Evolutionary conservation across 2,888 invertebrate genomes (phyloP).

Genomic region (Troglohyphantes excavatus): DNA sequence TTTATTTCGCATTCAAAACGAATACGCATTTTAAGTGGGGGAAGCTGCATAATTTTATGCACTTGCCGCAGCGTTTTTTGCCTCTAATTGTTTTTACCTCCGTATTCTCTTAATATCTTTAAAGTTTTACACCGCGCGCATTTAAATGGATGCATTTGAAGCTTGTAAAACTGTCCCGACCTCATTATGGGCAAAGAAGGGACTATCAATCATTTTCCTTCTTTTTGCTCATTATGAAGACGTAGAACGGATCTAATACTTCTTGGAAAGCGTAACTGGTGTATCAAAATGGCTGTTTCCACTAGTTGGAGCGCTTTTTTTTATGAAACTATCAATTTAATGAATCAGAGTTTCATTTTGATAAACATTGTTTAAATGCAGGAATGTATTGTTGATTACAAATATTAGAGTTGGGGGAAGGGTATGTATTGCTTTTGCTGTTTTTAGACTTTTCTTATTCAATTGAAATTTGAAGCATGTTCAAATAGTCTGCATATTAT

Average conservation of each 20-base stretch:
- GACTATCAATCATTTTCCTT: conserved; percentile 48
- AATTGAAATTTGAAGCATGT: too few relatives aligned
- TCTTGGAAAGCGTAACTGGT: background rate
- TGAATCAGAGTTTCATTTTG: background rate
- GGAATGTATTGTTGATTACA: background rate
- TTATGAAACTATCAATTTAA: background rate
- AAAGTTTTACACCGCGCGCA: conserved; percentile 15
- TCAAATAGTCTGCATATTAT: too few relatives aligned
- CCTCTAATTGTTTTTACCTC: conserved; percentile 54
- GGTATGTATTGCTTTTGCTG: too few relatives aligned
- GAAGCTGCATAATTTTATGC: conserved; percentile 37
- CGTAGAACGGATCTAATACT: conserved; percentile 22
- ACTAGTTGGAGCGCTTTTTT: background rate
- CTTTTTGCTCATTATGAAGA: conserved; percentile 19
- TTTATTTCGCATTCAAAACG: conserved; percentile 55
- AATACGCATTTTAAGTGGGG: conserved; percentile 45
- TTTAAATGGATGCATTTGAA: conserved; percentile 51
- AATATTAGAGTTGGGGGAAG: too few relatives aligned
- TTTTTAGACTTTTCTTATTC: too few relatives aligned
- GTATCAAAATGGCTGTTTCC: background rate
- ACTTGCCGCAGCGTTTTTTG: conserved; percentile 42
- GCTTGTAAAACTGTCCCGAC: conserved; percentile 55
- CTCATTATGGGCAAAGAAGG: conserved; percentile 29
- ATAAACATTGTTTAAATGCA: background rate
- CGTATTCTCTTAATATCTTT: conserved; percentile 49